phyloP scores from a whole-genome alignment of 2,113 vertebrate species.

The Chiloscyllium plagiosum region DNA sequence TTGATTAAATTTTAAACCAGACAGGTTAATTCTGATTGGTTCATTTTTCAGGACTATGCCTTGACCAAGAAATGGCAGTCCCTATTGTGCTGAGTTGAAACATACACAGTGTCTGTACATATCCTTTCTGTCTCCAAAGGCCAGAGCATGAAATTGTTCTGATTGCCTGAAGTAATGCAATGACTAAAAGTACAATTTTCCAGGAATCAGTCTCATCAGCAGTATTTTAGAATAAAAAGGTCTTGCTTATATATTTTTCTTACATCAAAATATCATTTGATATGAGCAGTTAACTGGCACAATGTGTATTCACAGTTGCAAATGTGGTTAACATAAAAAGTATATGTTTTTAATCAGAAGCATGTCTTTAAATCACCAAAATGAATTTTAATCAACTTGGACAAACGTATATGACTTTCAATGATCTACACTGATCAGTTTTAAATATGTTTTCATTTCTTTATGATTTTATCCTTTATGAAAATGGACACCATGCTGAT shows the following conservation, averaged over 20 bases:
- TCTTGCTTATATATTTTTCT: background rate
- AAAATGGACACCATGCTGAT: background rate
- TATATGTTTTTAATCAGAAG: background rate
- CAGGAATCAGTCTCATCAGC: background rate
- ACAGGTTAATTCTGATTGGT: too few relatives aligned
- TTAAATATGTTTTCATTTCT: background rate
- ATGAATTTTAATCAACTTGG: background rate
- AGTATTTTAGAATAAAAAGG: background rate
- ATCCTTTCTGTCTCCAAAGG: too few relatives aligned
- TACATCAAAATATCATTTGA: background rate
- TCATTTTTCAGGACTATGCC: too few relatives aligned
- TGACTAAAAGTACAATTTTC: background rate
- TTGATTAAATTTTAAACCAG: too few relatives aligned
- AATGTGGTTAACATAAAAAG: background rate
- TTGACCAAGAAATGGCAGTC: too few relatives aligned
- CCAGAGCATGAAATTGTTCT: background rate
- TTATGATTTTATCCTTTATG: background rate
- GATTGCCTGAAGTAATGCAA: background rate
- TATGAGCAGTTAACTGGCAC: background rate
- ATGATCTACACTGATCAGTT: background rate
- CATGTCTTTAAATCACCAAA: background rate
- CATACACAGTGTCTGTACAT: too few relatives aligned
- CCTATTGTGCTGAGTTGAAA: too few relatives aligned
- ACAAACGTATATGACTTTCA: background rate
- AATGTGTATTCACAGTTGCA: background rate